Conservation (phyloP, 1,140 invertebrate genomes). For the Drosophila nasuta region DNA sequence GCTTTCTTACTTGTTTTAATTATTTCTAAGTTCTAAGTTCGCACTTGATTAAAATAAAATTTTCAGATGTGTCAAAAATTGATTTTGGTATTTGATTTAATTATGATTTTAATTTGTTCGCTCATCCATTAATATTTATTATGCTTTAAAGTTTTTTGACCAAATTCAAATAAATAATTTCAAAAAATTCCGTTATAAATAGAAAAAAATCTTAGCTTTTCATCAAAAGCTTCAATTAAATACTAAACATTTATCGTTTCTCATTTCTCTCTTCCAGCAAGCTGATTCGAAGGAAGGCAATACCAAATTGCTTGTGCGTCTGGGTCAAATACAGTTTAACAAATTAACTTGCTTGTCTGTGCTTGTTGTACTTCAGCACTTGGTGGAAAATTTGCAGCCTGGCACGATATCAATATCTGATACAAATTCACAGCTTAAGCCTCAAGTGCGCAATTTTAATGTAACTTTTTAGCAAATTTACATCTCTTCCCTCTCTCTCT, state of each 20-base stretch:
- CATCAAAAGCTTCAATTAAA: neutral
- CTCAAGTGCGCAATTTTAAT: slow-evolving; percentile 16
- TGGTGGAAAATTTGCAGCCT: slow-evolving; percentile 8
- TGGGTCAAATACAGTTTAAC: neutral
- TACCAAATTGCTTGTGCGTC: slow-evolving; percentile 11
- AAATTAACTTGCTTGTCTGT: neutral
- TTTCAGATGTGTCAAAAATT: no score
- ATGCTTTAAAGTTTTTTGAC: no score
- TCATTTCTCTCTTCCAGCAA: slow-evolving; percentile 19
- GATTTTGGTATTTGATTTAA: no score
- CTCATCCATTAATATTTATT: no score
- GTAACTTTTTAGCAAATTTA: slow-evolving; percentile 6
- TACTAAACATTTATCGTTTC: neutral
- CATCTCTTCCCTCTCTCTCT: neutral
- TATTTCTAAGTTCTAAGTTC: no score
- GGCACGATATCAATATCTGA: slow-evolving; percentile 18
- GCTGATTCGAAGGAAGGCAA: neutral
- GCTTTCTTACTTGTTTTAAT: no score
- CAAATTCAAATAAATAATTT: no score
- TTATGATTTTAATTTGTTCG: no score
- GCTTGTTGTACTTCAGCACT: neutral
- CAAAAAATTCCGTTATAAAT: no score
- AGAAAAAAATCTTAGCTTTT: neutral
- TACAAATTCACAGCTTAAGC: slow-evolving; percentile 12
- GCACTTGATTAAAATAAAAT: no score